Base-by-base conservation (phyloP, 2,888 invertebrate genomes). In the Petrophora chlorosata region DNA sequence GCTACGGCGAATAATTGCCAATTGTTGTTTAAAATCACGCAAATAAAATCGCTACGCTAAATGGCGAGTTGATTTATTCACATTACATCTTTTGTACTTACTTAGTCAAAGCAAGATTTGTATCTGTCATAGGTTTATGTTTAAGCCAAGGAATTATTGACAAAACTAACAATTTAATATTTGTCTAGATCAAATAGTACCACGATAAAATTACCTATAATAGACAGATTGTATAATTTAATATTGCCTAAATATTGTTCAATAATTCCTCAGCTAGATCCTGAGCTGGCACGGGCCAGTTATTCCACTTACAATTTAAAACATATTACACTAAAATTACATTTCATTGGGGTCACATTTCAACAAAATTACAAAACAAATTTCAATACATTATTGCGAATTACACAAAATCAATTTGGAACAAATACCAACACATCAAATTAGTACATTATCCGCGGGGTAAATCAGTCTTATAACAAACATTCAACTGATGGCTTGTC, bases 401-500 rank as follows among this genome's bases (percentile, higher is more conserved):
- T 57, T 42, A 56, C 46, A 52, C 32, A 56, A 45, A 52, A 53
- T 45, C 36, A 50, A 60, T 32, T 44, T n/a, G 19, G 22, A 45
- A 49, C n/a, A 49, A 46, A 46, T 44, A 54, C 33, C 41, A 61
- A 59, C 45, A 62, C 56, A 58, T 56, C 43, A 36, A 65, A 63
- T 59, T 52, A 28, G 50, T 59, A 70, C 69, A 67, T 65, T 67
- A 49, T 47, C 35, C 50, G 15, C 34, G 49, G 52, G 40, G 36
- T 48, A 79, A 78, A 83, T 86, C 86, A 87, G 86, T 87, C 86
- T 85, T 83, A 14, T 63, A 61, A 63, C 40, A 63, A 68, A 76
- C 70, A 57, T 52, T 70, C 57, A 65, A 62, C 56, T 52, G 56
- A 72, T 65, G 67, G 14, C 34, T 54, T 56, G 53, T 42, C 39